Evolutionary conservation across 2,797 vertebrate species (phyloP).

Genomic region (Platalea minor): DNA sequence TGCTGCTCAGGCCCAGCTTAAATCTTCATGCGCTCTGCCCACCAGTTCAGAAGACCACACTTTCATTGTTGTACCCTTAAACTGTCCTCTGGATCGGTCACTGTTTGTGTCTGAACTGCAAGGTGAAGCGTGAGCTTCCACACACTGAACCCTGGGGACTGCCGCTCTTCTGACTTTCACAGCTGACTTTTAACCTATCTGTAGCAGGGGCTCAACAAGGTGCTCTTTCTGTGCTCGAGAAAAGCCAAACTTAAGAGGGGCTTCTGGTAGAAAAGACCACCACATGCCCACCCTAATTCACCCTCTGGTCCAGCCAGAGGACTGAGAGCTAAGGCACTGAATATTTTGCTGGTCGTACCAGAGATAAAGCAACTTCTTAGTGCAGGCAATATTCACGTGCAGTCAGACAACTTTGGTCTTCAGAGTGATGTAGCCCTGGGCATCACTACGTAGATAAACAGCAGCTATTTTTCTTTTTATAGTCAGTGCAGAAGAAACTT

Average conservation of each 20-base stretch:
- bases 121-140: neutral
- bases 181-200: neutral
- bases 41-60: fast-evolving
- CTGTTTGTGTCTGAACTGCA: neutral
- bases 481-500: neutral
- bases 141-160: too few relatives aligned
- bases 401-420: neutral
- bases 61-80: neutral
- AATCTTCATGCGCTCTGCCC: neutral
- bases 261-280: neutral
- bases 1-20: neutral
- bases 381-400: fast-evolving
- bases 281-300: neutral
- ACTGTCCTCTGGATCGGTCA: neutral
- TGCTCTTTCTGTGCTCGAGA: neutral
- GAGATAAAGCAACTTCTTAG: neutral
- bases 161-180: neutral
- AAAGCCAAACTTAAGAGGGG: neutral
- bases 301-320: neutral
- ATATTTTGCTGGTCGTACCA: neutral
- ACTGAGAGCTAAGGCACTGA: neutral
- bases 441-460: neutral
- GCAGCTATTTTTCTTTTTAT: neutral
- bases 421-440: neutral
- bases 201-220: neutral